Percentiles rank a stretch among this genome's conserved stretches.
These are phyloP conservation scores for Bombus turneri DNA, from an alignment of 1,140 invertebrate genomes.

Conservation along the genomic window DNA sequence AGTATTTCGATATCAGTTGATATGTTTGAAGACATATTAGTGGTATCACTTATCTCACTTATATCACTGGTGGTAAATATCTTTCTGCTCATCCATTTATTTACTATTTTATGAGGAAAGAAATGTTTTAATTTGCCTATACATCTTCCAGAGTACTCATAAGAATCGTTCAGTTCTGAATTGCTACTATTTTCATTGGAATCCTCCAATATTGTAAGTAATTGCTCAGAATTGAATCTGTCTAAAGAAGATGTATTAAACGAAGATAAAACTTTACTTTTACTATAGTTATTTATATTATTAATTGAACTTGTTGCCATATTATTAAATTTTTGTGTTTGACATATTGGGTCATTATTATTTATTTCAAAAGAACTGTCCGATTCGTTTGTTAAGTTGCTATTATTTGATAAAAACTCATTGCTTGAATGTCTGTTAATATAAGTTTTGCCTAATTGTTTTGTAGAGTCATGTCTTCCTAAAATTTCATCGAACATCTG, in stretches of 20 bases:
- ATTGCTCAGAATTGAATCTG: background rate
- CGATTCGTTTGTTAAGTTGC: background rate
- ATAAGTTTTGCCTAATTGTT: background rate
- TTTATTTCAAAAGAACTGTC: background rate
- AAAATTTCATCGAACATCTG: constrained; percentile 19
- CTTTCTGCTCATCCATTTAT: background rate
- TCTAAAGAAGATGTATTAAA: background rate
- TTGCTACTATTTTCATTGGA: constrained; percentile 2
- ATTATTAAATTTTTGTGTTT: background rate
- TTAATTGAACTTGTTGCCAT: background rate
- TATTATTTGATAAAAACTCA: background rate
- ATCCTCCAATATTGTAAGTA: constrained; percentile 16
- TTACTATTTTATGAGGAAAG: too few relatives aligned
- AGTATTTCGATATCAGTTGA: background rate
- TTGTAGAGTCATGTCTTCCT: background rate
- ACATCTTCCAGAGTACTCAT: background rate
- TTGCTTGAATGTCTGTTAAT: background rate
- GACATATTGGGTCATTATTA: background rate
- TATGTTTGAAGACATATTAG: background rate
- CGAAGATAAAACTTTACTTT: background rate
- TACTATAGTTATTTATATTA: background rate
- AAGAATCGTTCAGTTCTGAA: background rate
- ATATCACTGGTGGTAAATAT: background rate
- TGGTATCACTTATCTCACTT: background rate
- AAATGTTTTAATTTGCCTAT: background rate